Evolutionary conservation across 2,888 invertebrate species (phyloP).

Genomic region (Agrotis ipsilon): DNA sequence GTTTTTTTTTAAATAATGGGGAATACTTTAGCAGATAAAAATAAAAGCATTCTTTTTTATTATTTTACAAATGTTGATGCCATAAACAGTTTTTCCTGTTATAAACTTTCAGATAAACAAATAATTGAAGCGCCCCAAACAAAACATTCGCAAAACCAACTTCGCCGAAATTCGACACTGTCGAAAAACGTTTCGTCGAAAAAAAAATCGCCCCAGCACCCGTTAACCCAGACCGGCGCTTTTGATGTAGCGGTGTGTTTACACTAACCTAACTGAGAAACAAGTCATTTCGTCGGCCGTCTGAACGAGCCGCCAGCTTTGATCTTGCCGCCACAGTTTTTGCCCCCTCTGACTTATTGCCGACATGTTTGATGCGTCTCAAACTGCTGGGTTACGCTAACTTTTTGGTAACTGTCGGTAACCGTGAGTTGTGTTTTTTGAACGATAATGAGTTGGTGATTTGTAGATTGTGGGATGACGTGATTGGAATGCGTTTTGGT

Average conservation of each 20-base stretch:
- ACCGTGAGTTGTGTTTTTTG: conserved; percentile 64
- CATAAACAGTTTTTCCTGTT: neutral
- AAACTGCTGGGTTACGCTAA: conserved; percentile 76
- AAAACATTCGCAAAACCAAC: conserved; percentile 6
- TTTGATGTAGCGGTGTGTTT: conserved; percentile 89
- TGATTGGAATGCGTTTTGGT: conserved; percentile 9
- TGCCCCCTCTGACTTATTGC: conserved; percentile 82
- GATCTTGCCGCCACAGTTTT: conserved; percentile 85
- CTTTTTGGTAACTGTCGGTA: conserved; percentile 67
- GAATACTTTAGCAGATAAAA: neutral
- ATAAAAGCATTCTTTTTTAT: too few relatives aligned
- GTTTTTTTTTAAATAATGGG: neutral
- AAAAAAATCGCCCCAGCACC: conserved; percentile 51
- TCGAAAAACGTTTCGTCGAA: conserved; percentile 48
- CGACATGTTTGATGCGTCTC: conserved; percentile 73
- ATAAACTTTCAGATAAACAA: neutral
- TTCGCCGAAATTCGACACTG: conserved; percentile 45
- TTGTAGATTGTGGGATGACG: conserved; percentile 47
- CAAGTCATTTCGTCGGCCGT: conserved; percentile 87
- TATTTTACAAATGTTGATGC: too few relatives aligned
- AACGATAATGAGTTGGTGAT: conserved; percentile 63
- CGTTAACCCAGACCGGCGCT: conserved; percentile 74
- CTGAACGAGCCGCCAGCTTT: conserved; percentile 81
- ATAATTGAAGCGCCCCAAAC: conserved; percentile 4
- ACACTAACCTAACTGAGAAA: conserved; percentile 89